Evolutionary conservation across 2,888 invertebrate genomes (phyloP), one percentile per base, ranked within the genome.

Genomic region (Rotaria sp.): DNA sequence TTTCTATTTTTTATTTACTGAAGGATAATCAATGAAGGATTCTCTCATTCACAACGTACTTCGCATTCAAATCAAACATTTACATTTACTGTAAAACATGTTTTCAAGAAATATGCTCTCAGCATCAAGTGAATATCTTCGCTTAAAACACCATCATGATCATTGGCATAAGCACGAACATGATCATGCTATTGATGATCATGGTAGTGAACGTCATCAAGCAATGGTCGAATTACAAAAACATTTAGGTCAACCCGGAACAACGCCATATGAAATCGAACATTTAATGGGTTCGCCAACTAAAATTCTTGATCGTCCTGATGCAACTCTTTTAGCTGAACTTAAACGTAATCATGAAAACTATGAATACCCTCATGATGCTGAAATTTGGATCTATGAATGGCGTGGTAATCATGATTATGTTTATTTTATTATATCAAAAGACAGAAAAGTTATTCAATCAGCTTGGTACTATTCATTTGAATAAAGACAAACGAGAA

Each of bases 301-400:
- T 8, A 80, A 80, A 80, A 26, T n/a, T 26, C 80, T 80, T 26
- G 45, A 80, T 80, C 41, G 26, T 10, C 80, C 80, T 1, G 45
- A 80, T 80, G 45, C n/a, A 45, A 13, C 3, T 21, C 80, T 80
- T 80, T 4, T 45, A n/a, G 4, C 0, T 15, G 80, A 80, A 80
- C 45, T 80, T 2, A 67, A 67, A 38, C 35, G 67, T 21, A 80
- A 80, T 41, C 3, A 45, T n/a, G 45, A 80, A 45, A 18, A 2
- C 0, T 80, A 80, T n/a, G 2, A 7, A 45, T 80, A 15, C 45
- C 80, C 41, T 2, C 26, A 45, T 10, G 45, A n/a, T 80, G 21
- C 80, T 15, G n/a, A 80, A 80, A 80, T 80, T n/a, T 80, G 80
- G 80, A 80, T 80, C 13, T 80, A 80, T n/a, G 80, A 80, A 80